phyloP scores from a whole-genome alignment of 2,113 vertebrate genomes.

The Syngnathus scovelli region DNA sequence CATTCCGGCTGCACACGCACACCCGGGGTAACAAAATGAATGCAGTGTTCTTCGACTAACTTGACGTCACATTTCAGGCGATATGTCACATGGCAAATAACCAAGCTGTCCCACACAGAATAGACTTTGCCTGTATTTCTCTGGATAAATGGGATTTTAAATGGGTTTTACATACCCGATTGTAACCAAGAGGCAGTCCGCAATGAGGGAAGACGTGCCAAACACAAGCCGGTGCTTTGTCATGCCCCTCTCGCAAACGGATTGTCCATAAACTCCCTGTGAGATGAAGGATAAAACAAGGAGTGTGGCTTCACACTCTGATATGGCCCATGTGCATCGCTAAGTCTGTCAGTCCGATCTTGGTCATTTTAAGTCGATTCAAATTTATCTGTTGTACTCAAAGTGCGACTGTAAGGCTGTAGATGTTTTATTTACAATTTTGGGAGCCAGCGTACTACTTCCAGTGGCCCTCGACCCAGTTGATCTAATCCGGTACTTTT shows the following conservation, averaged over 20 bases:
- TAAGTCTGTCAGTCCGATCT: neutral
- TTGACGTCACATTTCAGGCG: conserved; percentile 32
- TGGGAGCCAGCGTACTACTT: neutral
- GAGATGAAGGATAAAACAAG: conserved; percentile 48
- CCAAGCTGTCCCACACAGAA: conserved; percentile 31
- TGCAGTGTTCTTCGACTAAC: conserved; percentile 32
- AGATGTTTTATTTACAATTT: neutral
- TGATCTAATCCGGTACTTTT: neutral
- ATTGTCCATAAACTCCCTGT: conserved; percentile 54
- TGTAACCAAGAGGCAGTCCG: conserved; percentile 53
- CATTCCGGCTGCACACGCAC: conserved; percentile 27
- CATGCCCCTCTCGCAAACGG: conserved; percentile 50
- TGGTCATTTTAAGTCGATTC: neutral
- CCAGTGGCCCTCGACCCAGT: neutral
- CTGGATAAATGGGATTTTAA: conserved; percentile 54
- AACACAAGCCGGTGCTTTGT: conserved; percentile 65
- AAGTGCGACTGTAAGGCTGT: neutral
- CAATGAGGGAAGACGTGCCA: conserved; percentile 56
- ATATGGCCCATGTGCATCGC: neutral
- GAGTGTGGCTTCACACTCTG: conserved; percentile 22
- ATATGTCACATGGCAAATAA: conserved; percentile 27
- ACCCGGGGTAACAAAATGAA: conserved; percentile 3
- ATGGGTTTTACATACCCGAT: conserved; percentile 50
- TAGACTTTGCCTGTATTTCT: conserved; percentile 40
- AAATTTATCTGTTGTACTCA: neutral